A percentile compares a stretch with the other conserved stretches of the same genome.
These are phyloP conservation scores for Micromys minutus DNA, from an alignment of 2,113 vertebrate species.

Conservation along the genomic window DNA sequence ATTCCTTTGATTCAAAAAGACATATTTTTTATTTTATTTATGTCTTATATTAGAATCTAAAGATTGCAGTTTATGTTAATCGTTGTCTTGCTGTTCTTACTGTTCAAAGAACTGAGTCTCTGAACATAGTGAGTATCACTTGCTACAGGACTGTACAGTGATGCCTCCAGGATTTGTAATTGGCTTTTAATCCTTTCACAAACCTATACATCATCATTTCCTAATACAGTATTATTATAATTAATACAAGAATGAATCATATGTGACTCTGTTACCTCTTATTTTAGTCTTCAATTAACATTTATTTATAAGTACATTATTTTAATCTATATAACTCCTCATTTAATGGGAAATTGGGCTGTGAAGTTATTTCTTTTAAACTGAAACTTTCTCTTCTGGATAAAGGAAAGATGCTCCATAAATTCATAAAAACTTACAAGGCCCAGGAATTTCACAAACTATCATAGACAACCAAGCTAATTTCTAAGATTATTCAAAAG, in stretches of 20 bases:
- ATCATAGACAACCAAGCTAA: neutral
- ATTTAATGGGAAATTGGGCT: neutral
- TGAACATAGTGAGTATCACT: neutral
- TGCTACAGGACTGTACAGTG: neutral
- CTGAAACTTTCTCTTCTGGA: neutral
- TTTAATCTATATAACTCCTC: neutral
- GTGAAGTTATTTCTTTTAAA: neutral
- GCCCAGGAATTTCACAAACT: neutral
- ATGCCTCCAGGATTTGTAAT: neutral
- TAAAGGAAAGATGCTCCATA: neutral
- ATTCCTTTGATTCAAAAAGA: neutral
- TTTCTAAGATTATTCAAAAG: neutral
- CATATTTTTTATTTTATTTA: neutral
- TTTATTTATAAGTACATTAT: neutral
- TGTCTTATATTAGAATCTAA: neutral
- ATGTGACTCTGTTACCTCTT: neutral
- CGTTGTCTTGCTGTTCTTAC: neutral
- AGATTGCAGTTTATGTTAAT: neutral
- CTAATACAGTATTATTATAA: neutral
- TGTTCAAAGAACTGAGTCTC: neutral
- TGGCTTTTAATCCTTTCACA: neutral
- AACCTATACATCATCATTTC: neutral
- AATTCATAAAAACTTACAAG: neutral
- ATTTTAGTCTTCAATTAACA: neutral
- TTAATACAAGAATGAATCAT: neutral